Conservation (phyloP, 2,888 invertebrate species). For the Willowsia nigromaculata region DNA sequence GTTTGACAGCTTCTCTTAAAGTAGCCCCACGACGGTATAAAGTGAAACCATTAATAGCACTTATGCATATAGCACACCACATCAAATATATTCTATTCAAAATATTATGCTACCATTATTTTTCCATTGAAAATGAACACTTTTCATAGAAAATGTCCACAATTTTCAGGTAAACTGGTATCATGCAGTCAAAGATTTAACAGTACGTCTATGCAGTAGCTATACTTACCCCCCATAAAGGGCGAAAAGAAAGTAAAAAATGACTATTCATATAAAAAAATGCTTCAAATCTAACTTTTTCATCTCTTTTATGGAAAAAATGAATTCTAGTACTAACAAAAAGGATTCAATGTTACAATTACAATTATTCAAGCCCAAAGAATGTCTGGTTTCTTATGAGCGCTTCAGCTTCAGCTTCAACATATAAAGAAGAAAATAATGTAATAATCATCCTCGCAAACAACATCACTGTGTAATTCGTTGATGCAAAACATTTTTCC, state of each 20-base stretch:
- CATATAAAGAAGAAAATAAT: not conserved
- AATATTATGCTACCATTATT: slow-evolving; percentile 19
- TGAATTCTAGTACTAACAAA: not conserved
- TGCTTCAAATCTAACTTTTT: slow-evolving; percentile 7
- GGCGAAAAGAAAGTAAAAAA: slow-evolving; percentile 31
- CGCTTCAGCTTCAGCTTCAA: no score
- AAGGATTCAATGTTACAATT: not conserved
- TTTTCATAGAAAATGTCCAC: not conserved
- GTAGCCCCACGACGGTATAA: slow-evolving; percentile 61
- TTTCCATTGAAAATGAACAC: not conserved
- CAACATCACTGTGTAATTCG: slow-evolving; percentile 7
- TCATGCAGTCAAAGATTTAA: slow-evolving; percentile 7
- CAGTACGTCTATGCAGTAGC: not conserved
- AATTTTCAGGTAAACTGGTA: slow-evolving; percentile 4
- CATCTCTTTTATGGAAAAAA: slow-evolving; percentile 35
- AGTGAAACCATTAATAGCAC: slow-evolving; percentile 41
- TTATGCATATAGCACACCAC: not conserved
- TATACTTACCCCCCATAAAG: slow-evolving; percentile 48
- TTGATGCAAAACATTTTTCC: slow-evolving; percentile 24
- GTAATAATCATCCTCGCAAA: not conserved
- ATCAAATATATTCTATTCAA: not conserved
- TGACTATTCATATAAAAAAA: not conserved
- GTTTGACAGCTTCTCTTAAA: slow-evolving; percentile 66
- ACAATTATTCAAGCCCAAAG: not conserved
- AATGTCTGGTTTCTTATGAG: not conserved